A percentile compares a stretch with the other conserved stretches of the same genome.
These are phyloP conservation scores for Notoglanidium macrostoma DNA, from an alignment of 2,797 vertebrate genomes.

Conservation along the genomic window DNA sequence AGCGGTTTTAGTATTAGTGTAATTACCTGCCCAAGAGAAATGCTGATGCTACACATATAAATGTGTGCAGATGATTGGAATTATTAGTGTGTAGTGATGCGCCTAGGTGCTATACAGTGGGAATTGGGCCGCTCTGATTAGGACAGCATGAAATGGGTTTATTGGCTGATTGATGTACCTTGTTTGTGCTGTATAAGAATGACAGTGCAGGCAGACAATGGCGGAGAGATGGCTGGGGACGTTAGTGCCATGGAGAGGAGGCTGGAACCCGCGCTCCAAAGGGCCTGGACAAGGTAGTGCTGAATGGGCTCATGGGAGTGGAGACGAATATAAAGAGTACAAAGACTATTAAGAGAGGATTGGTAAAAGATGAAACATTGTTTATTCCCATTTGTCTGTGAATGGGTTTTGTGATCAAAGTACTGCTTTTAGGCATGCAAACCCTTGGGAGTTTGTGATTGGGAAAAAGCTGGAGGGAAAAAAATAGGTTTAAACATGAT, in stretches of 20 bases:
- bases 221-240: conserved; percentile 62
- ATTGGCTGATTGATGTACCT: conserved; percentile 33
- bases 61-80: background rate
- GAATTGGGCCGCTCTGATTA: background rate
- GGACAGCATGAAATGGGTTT: background rate
- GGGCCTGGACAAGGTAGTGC: conserved; percentile 56
- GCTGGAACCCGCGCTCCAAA: conserved; percentile 54
- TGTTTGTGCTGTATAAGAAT: conserved; percentile 58
- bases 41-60: background rate
- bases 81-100: conserved; percentile 17
- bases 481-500: background rate
- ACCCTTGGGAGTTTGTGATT: background rate
- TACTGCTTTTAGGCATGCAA: background rate
- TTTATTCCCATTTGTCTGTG: background rate
- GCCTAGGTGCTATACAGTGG: background rate
- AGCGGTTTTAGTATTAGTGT: background rate
- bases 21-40: conserved; percentile 48
- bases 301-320: conserved; percentile 25
- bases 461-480: background rate
- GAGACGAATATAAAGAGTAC: background rate
- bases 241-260: conserved; percentile 60
- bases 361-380: background rate
- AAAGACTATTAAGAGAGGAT: background rate
- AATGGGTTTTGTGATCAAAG: background rate
- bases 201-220: conserved; percentile 60